These are phyloP conservation scores for Mionectes macconnelli DNA, from an alignment of 2,113 vertebrate genomes.

Conservation along the genomic window DNA sequence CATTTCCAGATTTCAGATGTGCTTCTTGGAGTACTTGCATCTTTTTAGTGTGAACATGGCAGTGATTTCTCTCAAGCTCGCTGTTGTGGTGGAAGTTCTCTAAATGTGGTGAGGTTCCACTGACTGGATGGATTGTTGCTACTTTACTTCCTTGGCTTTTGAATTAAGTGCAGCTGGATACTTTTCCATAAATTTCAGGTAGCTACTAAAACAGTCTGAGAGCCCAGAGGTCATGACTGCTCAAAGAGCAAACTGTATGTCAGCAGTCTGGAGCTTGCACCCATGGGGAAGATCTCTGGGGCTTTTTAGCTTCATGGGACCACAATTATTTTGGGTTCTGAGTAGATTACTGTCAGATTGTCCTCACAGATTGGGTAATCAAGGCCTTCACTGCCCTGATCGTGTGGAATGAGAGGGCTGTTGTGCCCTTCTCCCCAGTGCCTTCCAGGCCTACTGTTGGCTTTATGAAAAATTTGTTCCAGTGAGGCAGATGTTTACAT, in stretches of 20 bases:
- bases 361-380: neutral
- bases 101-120: neutral
- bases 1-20: neutral
- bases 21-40: neutral
- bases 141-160: neutral
- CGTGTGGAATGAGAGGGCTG: neutral
- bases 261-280: neutral
- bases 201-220: neutral
- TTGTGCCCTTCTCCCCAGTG: neutral
- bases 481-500: neutral
- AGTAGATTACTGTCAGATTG: neutral
- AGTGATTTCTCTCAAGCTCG: neutral
- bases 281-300: neutral
- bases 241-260: neutral
- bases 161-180: neutral
- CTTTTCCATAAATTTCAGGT: neutral
- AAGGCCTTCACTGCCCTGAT: neutral
- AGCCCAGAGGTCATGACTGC: neutral
- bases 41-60: neutral
- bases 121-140: neutral
- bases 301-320: neutral
- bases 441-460: neutral
- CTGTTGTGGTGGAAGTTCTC: neutral
- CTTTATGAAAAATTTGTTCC: neutral
- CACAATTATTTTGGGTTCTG: neutral